Percentiles rank a stretch among this genome's conserved stretches.
Conservation (phyloP, 2,113 vertebrate genomes). For the Oryzias celebensis region DNA sequence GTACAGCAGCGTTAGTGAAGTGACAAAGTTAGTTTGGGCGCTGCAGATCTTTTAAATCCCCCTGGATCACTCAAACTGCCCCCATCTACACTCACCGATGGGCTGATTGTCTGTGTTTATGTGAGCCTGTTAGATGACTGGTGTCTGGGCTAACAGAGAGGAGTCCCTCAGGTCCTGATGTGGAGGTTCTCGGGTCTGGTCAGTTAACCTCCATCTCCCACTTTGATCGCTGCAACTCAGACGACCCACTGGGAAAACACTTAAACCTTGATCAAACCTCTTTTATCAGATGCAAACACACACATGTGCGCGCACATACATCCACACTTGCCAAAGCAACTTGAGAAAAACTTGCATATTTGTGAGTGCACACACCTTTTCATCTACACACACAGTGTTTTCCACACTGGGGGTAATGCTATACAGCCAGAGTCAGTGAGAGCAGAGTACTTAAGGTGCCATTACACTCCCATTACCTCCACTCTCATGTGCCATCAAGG, state of each 20-base stretch:
- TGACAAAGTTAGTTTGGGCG: constrained; percentile 78
- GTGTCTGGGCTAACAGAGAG: constrained; percentile 71
- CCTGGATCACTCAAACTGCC: constrained; percentile 62
- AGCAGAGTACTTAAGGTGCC: constrained; percentile 76
- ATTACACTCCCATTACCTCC: constrained; percentile 78
- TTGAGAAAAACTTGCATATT: constrained; percentile 41
- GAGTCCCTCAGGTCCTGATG: constrained; percentile 73
- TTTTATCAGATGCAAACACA: constrained; percentile 28
- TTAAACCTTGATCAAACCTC: constrained; percentile 57
- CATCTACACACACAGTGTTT: constrained; percentile 18
- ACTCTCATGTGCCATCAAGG: constrained; percentile 76
- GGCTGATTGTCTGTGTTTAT: constrained; percentile 59
- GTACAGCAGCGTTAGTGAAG: constrained; percentile 63
- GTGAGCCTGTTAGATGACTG: constrained; percentile 65
- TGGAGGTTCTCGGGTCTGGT: constrained; percentile 75
- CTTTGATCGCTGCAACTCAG: constrained; percentile 72
- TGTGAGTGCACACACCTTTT: constrained; percentile 33
- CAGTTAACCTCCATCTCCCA: constrained; percentile 77
- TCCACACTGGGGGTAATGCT: constrained; percentile 64
- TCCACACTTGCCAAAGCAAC: constrained; percentile 40
- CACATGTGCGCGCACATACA: neutral
- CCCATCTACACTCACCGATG: constrained; percentile 49
- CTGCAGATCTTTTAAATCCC: constrained; percentile 71
- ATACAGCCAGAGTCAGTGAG: constrained; percentile 72
- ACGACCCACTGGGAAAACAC: constrained; percentile 72